phyloP scores from a whole-genome alignment of 2,113 vertebrate species.

The Rhadina sibilatrix region DNA sequence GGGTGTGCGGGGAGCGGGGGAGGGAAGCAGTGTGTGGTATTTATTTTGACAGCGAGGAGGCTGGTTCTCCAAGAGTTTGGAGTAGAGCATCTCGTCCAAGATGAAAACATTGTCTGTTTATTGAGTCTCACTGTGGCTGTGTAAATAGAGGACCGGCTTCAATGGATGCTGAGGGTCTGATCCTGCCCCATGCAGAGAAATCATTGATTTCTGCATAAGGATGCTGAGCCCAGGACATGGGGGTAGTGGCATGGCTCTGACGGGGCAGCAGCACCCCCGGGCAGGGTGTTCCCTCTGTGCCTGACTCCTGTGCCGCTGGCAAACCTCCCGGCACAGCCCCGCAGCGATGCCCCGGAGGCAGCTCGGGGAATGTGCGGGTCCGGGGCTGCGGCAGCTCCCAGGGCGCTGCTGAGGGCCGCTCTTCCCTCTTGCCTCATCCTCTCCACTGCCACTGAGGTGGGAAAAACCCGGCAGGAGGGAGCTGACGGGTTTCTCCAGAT shows the following conservation, averaged over 20 bases:
- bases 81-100: neutral
- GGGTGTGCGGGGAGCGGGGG: fast-evolving
- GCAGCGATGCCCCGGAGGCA: fast-evolving
- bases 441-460: neutral
- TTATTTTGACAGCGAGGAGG: conserved; percentile 13
- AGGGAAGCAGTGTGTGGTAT: neutral
- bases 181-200: neutral
- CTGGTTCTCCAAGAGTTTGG: neutral
- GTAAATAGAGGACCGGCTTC: neutral
- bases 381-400: fast-evolving
- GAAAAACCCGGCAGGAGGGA: neutral
- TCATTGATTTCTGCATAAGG: fast-evolving
- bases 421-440: neutral
- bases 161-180: neutral
- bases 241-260: neutral
- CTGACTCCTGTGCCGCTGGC: neutral
- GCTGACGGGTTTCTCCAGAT: conserved; percentile 25
- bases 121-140: neutral
- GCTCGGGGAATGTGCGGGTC: fast-evolving
- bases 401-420: fast-evolving
- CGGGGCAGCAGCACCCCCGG: neutral
- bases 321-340: fast-evolving
- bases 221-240: neutral
- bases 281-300: too few species aligned
- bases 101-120: neutral